Base-by-base conservation (phyloP, 2,113 vertebrate species). In the Hippoglossus stenolepis region DNA sequence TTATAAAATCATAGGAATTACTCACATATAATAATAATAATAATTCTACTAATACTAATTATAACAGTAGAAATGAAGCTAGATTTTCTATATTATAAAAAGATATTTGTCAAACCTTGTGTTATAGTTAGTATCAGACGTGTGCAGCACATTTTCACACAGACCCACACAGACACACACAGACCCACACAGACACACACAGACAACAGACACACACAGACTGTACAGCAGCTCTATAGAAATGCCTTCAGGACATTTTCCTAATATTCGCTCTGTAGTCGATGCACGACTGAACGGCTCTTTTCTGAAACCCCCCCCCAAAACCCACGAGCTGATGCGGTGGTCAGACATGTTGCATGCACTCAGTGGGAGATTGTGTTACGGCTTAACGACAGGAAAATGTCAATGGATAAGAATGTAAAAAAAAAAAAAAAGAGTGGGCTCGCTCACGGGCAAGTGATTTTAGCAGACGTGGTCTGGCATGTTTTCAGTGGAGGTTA, bases 401-500 rank as follows among this genome's bases (percentile, higher is more conserved):
- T 94, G 93, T 95, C 93, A 94, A 94, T 93, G 92, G 91, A 92
- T 91, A 93, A 93, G 91, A 93, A 93, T 94, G 91, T 82, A 88
- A 85, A 43, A 43, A 43, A 43, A 43, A 43, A 43, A 18, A 49
- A 49, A 49, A 49, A 86, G 89, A 87, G 87, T 91, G 92, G 89
- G 91, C 91, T 93, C 77, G 47, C 47, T 51, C 47, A 73, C 85
- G 91, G 92, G 92, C 87, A 90, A 94, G 92, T 88, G 91, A 91
- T 83, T 94, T 94, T 93, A 95, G 82, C 91, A 93, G 91, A 93
- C 93, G 91, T 93, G 94, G 94, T 93, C 88, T 94, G 94, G 94
- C 92, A 84, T 89, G 91, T 90, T 91, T 93, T 92, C 90, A 90
- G 82, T 63, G 67, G 89, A 91, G 92, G 91, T 93, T 93, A 92